Conservation (phyloP, 64 coral and sea anemone species). For the Montipora cactus region DNA sequence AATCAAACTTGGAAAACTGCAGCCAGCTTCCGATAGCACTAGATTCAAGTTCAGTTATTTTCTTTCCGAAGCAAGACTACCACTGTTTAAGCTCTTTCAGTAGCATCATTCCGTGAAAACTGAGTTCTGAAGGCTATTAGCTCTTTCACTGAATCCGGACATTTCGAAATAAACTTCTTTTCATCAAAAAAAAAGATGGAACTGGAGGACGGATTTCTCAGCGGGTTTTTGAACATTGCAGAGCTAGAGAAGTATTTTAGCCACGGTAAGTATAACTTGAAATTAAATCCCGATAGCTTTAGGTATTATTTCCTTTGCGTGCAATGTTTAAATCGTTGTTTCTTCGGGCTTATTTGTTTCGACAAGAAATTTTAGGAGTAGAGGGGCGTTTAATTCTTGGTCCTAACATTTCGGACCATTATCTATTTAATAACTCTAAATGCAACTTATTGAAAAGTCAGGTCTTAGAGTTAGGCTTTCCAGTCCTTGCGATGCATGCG, state of each 20-base stretch:
- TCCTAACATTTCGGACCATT: no score
- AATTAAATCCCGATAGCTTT: background rate
- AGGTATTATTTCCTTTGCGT: background rate
- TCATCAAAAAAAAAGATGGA: background rate
- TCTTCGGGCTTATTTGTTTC: background rate
- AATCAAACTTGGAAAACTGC: background rate
- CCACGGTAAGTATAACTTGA: constrained; percentile 26
- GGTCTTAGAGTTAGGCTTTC: no score
- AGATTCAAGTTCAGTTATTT: background rate
- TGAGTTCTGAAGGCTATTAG: constrained; percentile 39
- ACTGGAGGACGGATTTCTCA: constrained; percentile 39
- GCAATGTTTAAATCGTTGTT: background rate
- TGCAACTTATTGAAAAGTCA: no score
- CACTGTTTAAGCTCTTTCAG: background rate
- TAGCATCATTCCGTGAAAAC: background rate
- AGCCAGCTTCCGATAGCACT: constrained; percentile 1
- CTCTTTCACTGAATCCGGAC: constrained; percentile 10
- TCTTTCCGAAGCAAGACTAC: background rate
- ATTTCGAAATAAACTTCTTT: background rate
- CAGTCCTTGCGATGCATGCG: no score
- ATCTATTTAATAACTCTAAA: no score
- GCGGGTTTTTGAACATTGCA: constrained; percentile 38
- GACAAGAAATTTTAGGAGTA: no score
- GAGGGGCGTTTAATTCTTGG: no score
- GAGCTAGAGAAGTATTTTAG: constrained; percentile 46